These are phyloP conservation scores for Leptopilina drosophilae DNA, from an alignment of 2,888 invertebrate genomes.

Conservation along the genomic window DNA sequence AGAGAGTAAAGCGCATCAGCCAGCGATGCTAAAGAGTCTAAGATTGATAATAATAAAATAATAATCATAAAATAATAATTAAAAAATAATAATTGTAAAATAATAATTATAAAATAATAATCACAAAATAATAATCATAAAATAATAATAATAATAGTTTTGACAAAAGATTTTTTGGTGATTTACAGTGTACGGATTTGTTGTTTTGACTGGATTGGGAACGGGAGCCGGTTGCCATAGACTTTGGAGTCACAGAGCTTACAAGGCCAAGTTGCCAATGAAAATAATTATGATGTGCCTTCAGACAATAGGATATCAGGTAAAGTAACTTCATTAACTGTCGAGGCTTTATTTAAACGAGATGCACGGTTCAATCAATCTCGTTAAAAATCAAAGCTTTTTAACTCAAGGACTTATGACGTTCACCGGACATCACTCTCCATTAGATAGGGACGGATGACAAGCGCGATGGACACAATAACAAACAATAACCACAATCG, in stretches of 20 bases:
- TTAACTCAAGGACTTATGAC: slow-evolving; percentile 40
- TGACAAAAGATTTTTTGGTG: neutral
- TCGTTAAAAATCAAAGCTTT: slow-evolving; percentile 25
- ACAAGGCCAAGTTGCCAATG: slow-evolving; percentile 93
- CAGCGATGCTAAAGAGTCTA: no score
- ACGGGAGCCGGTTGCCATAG: slow-evolving; percentile 97
- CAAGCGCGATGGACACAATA: slow-evolving; percentile 19
- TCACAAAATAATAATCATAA: no score
- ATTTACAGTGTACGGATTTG: slow-evolving; percentile 77
- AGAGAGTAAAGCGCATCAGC: no score
- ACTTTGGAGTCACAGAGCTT: slow-evolving; percentile 94
- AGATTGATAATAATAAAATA: no score
- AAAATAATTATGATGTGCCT: slow-evolving; percentile 87
- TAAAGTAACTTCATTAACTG: slow-evolving; percentile 63
- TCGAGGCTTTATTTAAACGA: neutral
- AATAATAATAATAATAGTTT: no score
- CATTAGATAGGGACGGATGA: slow-evolving; percentile 40
- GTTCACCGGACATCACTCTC: slow-evolving; percentile 38
- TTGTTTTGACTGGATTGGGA: slow-evolving; percentile 85
- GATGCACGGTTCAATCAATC: slow-evolving; percentile 29
- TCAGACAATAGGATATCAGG: slow-evolving; percentile 91
- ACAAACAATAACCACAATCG: slow-evolving; percentile 14
- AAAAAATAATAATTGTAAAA: no score
- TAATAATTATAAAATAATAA: no score
- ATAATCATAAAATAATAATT: no score